Conservation (phyloP, 2,797 vertebrate genomes). For the Sebastes variabilis region DNA sequence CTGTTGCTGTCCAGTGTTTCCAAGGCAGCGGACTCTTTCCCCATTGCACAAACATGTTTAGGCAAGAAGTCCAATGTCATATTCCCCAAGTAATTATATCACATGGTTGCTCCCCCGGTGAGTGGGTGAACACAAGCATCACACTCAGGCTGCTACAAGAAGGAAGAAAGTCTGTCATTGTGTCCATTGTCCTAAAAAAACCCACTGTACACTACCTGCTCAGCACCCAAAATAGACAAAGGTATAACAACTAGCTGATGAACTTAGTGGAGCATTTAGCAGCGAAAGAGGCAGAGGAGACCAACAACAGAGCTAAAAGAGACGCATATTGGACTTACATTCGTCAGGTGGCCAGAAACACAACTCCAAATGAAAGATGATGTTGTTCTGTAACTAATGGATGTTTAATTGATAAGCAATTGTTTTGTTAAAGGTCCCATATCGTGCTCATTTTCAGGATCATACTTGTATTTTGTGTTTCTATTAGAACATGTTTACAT, state of each 20-base stretch:
- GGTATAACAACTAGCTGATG: too few species aligned
- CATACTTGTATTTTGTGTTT: too few species aligned
- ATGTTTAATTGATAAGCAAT: neutral
- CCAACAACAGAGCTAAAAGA: neutral
- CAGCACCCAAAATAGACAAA: neutral
- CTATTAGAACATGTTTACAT: too few species aligned
- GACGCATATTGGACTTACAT: too few species aligned
- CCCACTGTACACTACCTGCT: neutral
- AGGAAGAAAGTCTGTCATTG: neutral
- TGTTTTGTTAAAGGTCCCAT: neutral
- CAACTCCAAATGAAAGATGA: neutral
- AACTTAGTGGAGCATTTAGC: too few species aligned
- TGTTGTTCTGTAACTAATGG: neutral
- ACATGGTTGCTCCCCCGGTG: neutral
- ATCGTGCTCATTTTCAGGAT: too few species aligned
- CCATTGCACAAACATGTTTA: constrained; percentile 17
- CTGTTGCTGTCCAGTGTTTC: neutral
- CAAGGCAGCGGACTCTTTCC: neutral
- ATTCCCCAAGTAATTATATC: neutral
- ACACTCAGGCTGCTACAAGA: neutral
- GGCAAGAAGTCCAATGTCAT: constrained; percentile 9
- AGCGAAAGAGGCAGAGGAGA: too few species aligned
- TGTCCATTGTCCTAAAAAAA: neutral
- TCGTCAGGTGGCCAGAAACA: neutral
- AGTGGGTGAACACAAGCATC: neutral